Conservation (phyloP, 2,113 vertebrate species). For the Microcebus ravelobensis region DNA sequence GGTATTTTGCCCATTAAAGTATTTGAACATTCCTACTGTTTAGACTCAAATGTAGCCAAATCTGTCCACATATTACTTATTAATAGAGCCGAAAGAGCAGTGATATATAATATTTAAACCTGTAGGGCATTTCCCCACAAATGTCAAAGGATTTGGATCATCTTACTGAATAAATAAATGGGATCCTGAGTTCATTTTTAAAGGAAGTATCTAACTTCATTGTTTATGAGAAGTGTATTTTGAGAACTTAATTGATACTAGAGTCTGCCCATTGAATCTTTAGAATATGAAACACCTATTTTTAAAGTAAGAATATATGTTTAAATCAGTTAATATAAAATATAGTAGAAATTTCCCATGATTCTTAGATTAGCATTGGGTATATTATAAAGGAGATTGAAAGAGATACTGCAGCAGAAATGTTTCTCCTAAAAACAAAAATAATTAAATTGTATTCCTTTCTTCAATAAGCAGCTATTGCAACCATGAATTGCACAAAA, state of each 20-base stretch:
- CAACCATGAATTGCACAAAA: conserved; percentile 62
- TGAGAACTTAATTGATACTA: not conserved
- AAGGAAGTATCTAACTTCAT: not conserved
- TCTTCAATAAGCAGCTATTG: conserved; percentile 78
- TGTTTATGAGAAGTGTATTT: not conserved
- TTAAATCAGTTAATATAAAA: conserved; percentile 17
- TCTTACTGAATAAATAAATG: conserved; percentile 8
- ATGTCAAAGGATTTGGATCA: not conserved
- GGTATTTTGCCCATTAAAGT: not conserved
- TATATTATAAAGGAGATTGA: conserved; percentile 3
- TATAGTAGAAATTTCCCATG: not conserved
- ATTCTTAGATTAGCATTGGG: not conserved
- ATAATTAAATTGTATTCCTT: conserved; percentile 56
- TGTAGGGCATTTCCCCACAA: not conserved
- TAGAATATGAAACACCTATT: not conserved
- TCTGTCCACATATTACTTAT: not conserved
- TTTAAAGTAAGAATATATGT: not conserved
- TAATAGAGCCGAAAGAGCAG: not conserved
- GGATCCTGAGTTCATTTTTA: not conserved
- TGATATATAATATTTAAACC: not conserved
- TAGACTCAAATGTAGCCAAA: not conserved
- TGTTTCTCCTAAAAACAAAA: conserved; percentile 11
- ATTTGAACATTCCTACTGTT: not conserved
- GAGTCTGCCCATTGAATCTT: not conserved
- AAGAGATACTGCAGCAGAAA: not conserved